phyloP scores from a whole-genome alignment of 2,113 vertebrate species.

The Prionailurus bengalensis region DNA sequence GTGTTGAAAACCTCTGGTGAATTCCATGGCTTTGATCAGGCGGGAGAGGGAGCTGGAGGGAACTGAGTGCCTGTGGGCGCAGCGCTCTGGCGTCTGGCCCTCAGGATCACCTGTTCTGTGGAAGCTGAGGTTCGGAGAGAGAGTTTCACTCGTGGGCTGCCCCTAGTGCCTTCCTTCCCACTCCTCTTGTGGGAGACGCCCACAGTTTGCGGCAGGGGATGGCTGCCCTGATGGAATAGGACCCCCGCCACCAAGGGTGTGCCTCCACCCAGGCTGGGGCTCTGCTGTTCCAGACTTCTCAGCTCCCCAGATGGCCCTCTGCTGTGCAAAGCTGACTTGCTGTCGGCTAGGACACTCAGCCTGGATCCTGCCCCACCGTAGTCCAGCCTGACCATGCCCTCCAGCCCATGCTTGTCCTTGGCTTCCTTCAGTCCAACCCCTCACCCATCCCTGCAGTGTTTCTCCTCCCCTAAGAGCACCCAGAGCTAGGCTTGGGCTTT shows the following conservation, averaged over 20 bases:
- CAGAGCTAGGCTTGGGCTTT: not conserved
- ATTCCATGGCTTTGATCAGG: slow-evolving; percentile 46
- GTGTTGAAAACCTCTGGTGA: slow-evolving; percentile 49
- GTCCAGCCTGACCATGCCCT: not conserved
- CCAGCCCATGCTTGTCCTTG: not conserved
- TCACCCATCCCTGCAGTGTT: no score
- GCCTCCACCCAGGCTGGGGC: no score
- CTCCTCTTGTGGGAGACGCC: not conserved
- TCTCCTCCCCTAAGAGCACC: not conserved
- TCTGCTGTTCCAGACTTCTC: not conserved
- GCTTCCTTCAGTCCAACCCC: not conserved
- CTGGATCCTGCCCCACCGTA: not conserved
- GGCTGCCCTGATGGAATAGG: not conserved
- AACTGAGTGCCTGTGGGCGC: fast-evolving
- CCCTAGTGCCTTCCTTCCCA: fast-evolving
- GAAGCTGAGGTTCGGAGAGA: not conserved
- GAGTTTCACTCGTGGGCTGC: not conserved
- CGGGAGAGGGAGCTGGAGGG: not conserved
- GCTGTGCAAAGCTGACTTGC: not conserved
- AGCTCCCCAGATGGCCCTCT: not conserved
- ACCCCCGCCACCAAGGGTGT: not conserved
- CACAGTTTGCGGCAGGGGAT: not conserved
- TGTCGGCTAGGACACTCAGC: not conserved
- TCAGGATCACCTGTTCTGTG: not conserved
- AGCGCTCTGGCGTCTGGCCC: not conserved